These are phyloP conservation scores for Karalla daura DNA, from an alignment of 2,797 vertebrate genomes.

Conservation along the genomic window DNA sequence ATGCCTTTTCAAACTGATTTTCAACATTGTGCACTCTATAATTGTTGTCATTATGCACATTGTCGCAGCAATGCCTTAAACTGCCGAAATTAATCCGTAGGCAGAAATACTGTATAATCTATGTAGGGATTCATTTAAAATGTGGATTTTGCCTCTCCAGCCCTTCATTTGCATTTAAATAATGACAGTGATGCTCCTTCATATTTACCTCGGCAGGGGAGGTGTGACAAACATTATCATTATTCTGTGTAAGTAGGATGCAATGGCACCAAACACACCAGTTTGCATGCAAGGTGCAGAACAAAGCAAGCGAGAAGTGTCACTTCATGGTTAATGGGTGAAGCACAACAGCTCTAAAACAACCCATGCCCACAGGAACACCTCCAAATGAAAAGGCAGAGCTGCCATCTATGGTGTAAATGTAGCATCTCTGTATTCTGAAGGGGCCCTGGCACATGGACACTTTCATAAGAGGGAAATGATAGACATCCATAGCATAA, in stretches of 20 bases:
- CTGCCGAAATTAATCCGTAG: conserved; percentile 1
- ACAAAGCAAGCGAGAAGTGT: conserved; percentile 40
- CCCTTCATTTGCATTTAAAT: conserved; percentile 47
- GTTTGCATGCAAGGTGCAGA: conserved; percentile 14
- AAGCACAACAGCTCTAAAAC: conserved; percentile 24
- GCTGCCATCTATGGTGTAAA: conserved; percentile 15
- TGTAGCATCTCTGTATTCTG: conserved; percentile 46
- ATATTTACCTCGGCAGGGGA: conserved; percentile 35
- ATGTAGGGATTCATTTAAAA: conserved; percentile 15
- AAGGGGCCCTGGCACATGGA: conserved; percentile 53
- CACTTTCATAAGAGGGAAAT: conserved; percentile 61
- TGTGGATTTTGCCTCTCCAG: conserved; percentile 14
- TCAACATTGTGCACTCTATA: not conserved
- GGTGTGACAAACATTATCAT: conserved; percentile 41
- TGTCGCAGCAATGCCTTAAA: conserved; percentile 3
- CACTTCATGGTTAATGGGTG: conserved; percentile 20
- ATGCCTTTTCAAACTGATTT: not conserved
- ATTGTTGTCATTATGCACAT: conserved; percentile 23
- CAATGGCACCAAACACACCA: conserved; percentile 18
- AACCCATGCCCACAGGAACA: conserved; percentile 10
- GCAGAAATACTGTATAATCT: conserved; percentile 3
- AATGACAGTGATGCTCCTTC: conserved; percentile 25
- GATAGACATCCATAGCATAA: conserved; percentile 76
- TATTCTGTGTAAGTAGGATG: conserved; percentile 39
- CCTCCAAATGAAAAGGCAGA: conserved; percentile 23